Evolutionary conservation across 2,797 vertebrate species (phyloP), one percentile per base, ranked within the genome.

Genomic region (Okamejei kenojei): DNA sequence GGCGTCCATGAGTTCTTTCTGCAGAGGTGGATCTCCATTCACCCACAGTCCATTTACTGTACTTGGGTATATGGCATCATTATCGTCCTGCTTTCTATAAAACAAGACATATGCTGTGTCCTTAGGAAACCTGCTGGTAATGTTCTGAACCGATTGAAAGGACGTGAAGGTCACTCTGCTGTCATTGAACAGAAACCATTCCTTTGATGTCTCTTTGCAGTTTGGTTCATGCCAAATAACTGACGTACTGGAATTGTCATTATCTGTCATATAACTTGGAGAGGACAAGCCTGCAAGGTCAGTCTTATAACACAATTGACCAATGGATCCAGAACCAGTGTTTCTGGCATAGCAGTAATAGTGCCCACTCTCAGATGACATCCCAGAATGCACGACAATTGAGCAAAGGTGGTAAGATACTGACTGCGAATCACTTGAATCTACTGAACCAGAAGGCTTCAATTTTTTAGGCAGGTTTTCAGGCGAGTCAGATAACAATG

Each of bases 171-270:
- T 98, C 96, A 99, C 99, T 95, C 99, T 96, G 96, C 98, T 99
- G 94, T 99, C 99, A 95, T 99, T 99, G 96, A 99, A 99, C 94
- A 99, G 96, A 96, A 99, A 97, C 99, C 99, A 99, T 63, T 99
- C 98, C 94, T 94, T 97, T 35, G 97, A 96, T 94, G 97, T 95
- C 93, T 97, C 97, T 94, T 96, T 94, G 71, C 95, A 45, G n/a
- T 96, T 95, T 68, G 95, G 94, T 82, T 97, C 97, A 82, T 97
- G 97, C 91, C 96, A 96, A 82, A 95, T 90, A 63, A 96, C 93
- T 94, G 95, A 93, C 93, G 93, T 95, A 93, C 96, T 94, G 93
- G 93, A 94, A 13, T 63, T 35, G 11, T 95, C 95, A 94, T 95
- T 95, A 45, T 94, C 93, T 93, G 96, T 94, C 68, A 95, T 79